Evolutionary conservation across 2,888 invertebrate species (phyloP), one percentile per base, ranked within the genome.

Genomic region (Gortyna flavago): DNA sequence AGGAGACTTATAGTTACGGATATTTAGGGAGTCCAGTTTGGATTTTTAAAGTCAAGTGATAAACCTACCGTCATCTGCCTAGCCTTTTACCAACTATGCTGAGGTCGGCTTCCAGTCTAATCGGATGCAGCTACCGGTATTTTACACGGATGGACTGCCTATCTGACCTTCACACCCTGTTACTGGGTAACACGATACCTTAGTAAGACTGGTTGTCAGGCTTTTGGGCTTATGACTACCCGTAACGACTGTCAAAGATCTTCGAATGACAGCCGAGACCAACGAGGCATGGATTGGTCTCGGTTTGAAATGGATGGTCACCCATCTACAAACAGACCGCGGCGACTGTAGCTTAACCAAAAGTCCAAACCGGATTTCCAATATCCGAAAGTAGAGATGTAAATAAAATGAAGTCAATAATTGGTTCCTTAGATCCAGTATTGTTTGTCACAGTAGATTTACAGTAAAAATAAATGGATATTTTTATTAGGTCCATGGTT

Each of bases 391-490:
- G 7, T 21, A n/a, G 8, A 66, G 6, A 4, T 48, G 57, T 69
- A 76, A 59, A 68, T 68, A 41, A 25, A 76, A 16, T 18, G 29
- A 65, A 35, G 64, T 51, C 65, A 69, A 83, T 69, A 32, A 72
- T 81, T 72, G 84, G 79, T 81, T 81, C 79, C 81, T 81, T 59
- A 44, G 35, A 59, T 57, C 84, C 77, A 81, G 81, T 81, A 81
- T 84, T 79, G 76, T 80, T 68, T 64, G 48, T 57, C 48, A 25
- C 3, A 38, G 59, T 83, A 83, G 61, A 83, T 48, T 66, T 32
- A 81, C 48, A 48, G 8, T 69, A 48, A 64, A n/a, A 75, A 5
- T 51, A 44, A 48, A 35, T 67, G 35, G 67, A 62, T 35, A 62
- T 51, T 59, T 69, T 35, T 35, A 54, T 35, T 35, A 54, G 51